Evolutionary conservation across 2,113 vertebrate species (phyloP).

Genomic region (Neolamprologus kungweensis): DNA sequence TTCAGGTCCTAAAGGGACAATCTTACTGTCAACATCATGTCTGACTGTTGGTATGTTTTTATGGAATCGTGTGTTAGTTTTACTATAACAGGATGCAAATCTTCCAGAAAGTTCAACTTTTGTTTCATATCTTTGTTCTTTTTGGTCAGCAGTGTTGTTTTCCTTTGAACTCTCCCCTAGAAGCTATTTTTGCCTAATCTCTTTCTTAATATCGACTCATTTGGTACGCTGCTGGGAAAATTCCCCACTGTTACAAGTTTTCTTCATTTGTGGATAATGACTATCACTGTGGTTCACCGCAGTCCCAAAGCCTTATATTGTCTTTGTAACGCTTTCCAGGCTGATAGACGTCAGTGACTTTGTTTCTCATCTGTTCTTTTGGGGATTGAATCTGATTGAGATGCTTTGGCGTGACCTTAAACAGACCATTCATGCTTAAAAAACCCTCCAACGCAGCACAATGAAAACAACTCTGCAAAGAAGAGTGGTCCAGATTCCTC

Average conservation of each 20-base stretch:
- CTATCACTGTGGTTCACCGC: neutral
- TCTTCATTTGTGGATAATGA: neutral
- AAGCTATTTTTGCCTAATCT: rapidly evolving
- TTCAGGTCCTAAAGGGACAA: neutral
- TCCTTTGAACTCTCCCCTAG: neutral
- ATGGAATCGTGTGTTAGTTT: neutral
- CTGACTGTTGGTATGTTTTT: neutral
- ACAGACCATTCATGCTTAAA: neutral
- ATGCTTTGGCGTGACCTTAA: neutral
- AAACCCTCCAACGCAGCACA: neutral
- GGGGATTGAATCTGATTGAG: neutral
- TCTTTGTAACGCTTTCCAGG: neutral
- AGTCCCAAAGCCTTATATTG: rapidly evolving
- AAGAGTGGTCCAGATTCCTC: neutral
- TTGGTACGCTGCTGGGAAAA: neutral
- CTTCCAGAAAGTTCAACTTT: rapidly evolving
- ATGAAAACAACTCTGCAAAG: neutral
- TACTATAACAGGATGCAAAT: neutral
- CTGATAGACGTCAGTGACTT: neutral
- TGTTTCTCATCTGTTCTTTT: neutral
- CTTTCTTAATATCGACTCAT: rapidly evolving
- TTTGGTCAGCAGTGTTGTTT: neutral
- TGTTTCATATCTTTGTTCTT: rapidly evolving
- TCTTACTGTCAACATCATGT: rapidly evolving
- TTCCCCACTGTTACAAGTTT: neutral